Evolutionary conservation across 1,140 invertebrate genomes (phyloP), one percentile per base, ranked within the genome.

Genomic region (Ladona fulva): DNA sequence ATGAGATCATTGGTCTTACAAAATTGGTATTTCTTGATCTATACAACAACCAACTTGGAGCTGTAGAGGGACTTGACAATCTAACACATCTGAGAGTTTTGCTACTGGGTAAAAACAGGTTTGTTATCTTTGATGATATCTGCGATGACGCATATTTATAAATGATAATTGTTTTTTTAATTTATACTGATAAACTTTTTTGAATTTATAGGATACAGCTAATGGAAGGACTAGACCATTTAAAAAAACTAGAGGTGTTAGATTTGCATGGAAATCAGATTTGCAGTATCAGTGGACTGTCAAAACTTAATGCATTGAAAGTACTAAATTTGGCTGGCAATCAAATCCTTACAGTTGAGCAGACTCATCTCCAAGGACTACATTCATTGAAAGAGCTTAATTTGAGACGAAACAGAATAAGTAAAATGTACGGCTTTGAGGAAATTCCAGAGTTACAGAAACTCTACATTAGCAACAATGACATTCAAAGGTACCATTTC

Each of bases 241-340:
- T 94, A 76, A 84, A 87, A 29, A 92, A 93, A 84, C 84, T 95
- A 79, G 94, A 95, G 87, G 94, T 97, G n/a, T 85, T 97, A 76
- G 95, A 97, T 86, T 86, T 97, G 78, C 95, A 97, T 85, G 95
- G 94, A 10, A 97, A 97, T 86, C 92, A 94, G 84, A 93, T 97
- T 80, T 86, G 86, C 44, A 89, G 89, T 81, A 83, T 93, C 44
- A 85, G 87, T 42, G 91, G 91, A 73, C 83, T 93, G 44, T 87
- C 85, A 52, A 86, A 86, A 79, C 85, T 92, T 59, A 80, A 82
- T 5, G 91, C 94, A 80, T 85, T 97, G 3, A 94, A 96, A 86
- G 94, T 97, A 0, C 86, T 97, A 10, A 97, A 97, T 87, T 88
- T 97, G 80, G 95, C 95, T 52, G 95, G 95, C 0, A 97, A 97